Evolutionary conservation across 2,113 vertebrate genomes (phyloP).

Genomic region (Sarotherodon lohbergeri): DNA sequence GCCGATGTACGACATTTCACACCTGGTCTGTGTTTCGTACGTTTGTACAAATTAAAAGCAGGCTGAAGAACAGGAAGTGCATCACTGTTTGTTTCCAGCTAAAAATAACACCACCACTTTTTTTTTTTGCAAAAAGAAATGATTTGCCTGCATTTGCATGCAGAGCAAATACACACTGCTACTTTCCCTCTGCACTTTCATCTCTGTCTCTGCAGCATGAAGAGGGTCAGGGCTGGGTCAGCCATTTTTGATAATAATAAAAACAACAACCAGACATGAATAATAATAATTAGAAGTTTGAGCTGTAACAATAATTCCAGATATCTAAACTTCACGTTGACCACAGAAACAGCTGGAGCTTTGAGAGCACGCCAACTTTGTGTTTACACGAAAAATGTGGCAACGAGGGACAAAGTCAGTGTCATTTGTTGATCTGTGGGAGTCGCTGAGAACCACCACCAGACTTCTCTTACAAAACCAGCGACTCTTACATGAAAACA

Average conservation of each 20-base stretch:
- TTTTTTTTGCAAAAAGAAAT: not conserved
- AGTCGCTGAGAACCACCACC: fast-evolving
- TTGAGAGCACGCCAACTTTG: not conserved
- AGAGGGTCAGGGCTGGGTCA: not conserved
- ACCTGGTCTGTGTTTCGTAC: not conserved
- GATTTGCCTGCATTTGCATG: not conserved
- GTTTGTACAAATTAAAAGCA: not conserved
- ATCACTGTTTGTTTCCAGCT: not conserved
- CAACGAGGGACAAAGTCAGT: not conserved
- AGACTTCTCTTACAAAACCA: not conserved
- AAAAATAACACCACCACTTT: not conserved
- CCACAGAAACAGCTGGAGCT: not conserved
- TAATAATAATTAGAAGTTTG: not conserved
- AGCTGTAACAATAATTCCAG: not conserved
- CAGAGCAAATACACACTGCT: not conserved
- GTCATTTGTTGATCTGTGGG: not conserved
- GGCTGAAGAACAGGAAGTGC: not conserved
- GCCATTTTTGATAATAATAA: not conserved
- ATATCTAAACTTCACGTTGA: not conserved
- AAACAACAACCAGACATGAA: not conserved
- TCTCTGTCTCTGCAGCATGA: not conserved
- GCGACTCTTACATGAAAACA: not conserved
- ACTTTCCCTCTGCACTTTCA: not conserved
- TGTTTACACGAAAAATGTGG: not conserved
- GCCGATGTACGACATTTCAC: not conserved